phyloP scores from a whole-genome alignment of 2,797 vertebrate species.

The Lagorchestes hirsutus region DNA sequence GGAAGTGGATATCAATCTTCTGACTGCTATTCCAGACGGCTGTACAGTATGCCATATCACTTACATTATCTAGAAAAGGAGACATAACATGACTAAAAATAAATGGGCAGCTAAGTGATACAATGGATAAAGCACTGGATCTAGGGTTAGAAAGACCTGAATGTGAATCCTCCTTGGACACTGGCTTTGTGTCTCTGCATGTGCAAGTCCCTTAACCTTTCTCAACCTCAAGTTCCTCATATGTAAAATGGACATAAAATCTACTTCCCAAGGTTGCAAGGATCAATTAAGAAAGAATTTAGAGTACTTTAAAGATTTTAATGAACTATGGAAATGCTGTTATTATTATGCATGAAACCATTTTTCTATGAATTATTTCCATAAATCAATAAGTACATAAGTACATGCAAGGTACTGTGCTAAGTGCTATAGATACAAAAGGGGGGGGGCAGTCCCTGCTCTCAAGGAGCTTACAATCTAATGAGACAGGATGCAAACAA shows the following conservation, averaged over 20 bases:
- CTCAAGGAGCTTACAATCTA: background rate
- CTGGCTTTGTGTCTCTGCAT: background rate
- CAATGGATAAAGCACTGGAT: background rate
- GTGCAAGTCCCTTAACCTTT: background rate
- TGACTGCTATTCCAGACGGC: background rate
- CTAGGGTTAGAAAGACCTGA: background rate
- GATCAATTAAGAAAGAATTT: background rate
- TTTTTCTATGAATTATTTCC: background rate
- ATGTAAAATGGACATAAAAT: background rate
- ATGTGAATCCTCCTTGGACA: background rate
- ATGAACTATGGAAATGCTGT: background rate
- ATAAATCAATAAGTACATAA: background rate
- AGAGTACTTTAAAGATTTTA: background rate
- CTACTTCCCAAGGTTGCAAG: background rate
- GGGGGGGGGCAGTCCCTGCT: background rate
- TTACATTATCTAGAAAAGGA: background rate
- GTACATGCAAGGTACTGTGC: background rate
- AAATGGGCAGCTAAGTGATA: background rate
- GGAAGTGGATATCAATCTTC: background rate
- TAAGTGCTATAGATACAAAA: background rate
- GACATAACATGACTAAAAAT: background rate
- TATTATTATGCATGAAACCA: too few species aligned
- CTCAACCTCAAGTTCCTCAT: background rate
- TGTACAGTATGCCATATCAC: background rate
- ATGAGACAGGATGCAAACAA: background rate